Percentiles rank a stretch among this genome's conserved stretches.
These are phyloP conservation scores for Dasysyrphus albostriatus DNA, from an alignment of 2,888 invertebrate species.

Conservation along the genomic window DNA sequence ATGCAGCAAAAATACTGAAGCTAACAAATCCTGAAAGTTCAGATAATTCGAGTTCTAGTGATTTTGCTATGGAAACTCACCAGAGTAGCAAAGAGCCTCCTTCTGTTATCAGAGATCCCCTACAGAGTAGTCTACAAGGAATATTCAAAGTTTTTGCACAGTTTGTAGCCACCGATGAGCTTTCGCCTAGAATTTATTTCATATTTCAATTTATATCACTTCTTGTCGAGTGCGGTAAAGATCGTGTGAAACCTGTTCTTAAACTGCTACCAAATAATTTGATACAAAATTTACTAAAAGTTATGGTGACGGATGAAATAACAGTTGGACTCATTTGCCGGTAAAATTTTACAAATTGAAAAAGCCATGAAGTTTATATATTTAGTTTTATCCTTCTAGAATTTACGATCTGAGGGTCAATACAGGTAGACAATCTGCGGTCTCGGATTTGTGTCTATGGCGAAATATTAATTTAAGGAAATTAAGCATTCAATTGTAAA, in stretches of 20 bases:
- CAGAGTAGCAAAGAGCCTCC: constrained; percentile 78
- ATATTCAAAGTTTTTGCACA: constrained; percentile 90
- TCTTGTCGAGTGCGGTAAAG: constrained; percentile 91
- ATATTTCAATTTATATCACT: constrained; percentile 91
- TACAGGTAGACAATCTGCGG: constrained; percentile 92
- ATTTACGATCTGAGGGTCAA: constrained; percentile 90
- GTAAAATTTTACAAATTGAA: constrained; percentile 63
- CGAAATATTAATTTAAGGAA: constrained; percentile 89
- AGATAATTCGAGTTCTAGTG: constrained; percentile 85
- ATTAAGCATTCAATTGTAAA: constrained; percentile 81
- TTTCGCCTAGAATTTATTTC: constrained; percentile 93
- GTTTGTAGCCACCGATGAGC: constrained; percentile 87
- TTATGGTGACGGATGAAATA: constrained; percentile 82
- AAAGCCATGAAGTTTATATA: not conserved
- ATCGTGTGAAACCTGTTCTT: constrained; percentile 88
- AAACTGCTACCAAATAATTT: constrained; percentile 90
- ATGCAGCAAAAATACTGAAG: constrained; percentile 87
- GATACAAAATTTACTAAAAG: constrained; percentile 92
- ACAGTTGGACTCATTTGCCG: constrained; percentile 82
- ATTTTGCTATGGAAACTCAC: constrained; percentile 79
- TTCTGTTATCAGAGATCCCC: constrained; percentile 86
- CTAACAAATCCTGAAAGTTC: constrained; percentile 86
- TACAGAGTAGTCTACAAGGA: constrained; percentile 87
- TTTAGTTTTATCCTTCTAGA: constrained; percentile 77
- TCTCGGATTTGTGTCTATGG: constrained; percentile 93